These are phyloP conservation scores for Microtus ochrogaster DNA, from an alignment of 2,113 vertebrate species.

Conservation along the genomic window DNA sequence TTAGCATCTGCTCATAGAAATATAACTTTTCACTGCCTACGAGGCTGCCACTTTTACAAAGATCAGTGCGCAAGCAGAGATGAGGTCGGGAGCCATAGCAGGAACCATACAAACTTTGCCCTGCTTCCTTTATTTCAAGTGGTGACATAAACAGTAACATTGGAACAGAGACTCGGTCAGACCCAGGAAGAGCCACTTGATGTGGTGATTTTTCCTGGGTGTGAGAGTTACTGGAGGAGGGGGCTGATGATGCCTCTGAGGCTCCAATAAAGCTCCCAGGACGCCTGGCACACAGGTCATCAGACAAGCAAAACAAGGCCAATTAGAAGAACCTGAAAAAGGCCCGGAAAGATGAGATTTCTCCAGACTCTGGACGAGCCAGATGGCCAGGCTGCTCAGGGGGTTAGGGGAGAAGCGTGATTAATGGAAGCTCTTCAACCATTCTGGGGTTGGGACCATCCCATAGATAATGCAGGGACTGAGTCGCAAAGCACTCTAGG, in stretches of 20 bases:
- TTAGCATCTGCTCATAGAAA: conserved; percentile 29
- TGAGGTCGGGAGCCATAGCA: not conserved
- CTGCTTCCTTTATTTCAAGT: not conserved
- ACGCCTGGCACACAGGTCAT: not conserved
- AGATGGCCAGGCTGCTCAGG: not conserved
- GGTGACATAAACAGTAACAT: not conserved
- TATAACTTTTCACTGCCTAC: not conserved
- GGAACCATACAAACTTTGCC: not conserved
- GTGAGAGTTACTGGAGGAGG: not conserved
- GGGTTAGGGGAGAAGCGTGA: not conserved
- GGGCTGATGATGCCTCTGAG: not conserved
- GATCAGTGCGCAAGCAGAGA: not conserved
- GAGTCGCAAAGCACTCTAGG: not conserved
- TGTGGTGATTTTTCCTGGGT: not conserved
- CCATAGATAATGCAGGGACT: accelerated
- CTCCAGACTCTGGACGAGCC: not conserved
- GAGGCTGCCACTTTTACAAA: not conserved
- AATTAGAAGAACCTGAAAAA: not conserved
- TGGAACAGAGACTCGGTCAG: not conserved
- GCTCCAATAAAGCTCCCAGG: not conserved
- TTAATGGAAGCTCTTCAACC: not conserved
- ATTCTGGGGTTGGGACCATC: not conserved
- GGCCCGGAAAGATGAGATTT: not conserved
- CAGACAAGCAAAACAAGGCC: not conserved
- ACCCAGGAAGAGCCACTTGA: not conserved